Conservation (phyloP, 1,140 invertebrate genomes). For the Rhizoglyphus robini region DNA sequence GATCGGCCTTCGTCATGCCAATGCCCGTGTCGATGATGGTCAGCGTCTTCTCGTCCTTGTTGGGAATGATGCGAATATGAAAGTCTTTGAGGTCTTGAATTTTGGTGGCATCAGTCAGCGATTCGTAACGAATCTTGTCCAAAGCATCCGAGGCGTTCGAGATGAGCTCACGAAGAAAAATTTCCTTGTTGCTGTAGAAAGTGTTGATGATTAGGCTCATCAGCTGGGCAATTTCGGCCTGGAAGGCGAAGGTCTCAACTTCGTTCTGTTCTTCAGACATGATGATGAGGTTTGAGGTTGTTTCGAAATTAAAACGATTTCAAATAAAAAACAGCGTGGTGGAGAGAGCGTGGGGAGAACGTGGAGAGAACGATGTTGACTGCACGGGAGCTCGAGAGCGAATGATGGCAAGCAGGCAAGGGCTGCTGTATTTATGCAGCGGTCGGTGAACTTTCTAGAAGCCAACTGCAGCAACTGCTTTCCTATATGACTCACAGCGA, state of each 20-base stretch:
- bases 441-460: background rate
- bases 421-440: background rate
- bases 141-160: conserved; percentile 58
- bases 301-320: background rate
- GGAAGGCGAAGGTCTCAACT: conserved; percentile 58
- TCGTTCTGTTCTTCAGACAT: conserved; percentile 28
- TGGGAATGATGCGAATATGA: conserved; percentile 76
- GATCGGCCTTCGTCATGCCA: conserved; percentile 89
- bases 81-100: conserved; percentile 77
- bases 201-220: conserved; percentile 99
- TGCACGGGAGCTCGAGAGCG: background rate
- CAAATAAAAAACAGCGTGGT: background rate
- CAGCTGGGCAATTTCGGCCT: conserved; percentile 90
- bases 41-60: conserved; percentile 72
- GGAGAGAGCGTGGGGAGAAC: background rate
- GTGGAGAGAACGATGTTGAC: background rate
- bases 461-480: too few relatives aligned
- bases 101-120: conserved; percentile 67
- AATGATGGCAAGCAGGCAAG: background rate
- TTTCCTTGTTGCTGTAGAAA: conserved; percentile 99
- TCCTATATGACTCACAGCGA: too few relatives aligned
- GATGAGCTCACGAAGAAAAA: conserved; percentile 92
- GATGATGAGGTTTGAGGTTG: conserved; percentile 8
- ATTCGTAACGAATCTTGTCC: conserved; percentile 64
- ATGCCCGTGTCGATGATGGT: conserved; percentile 87